phyloP scores from a whole-genome alignment of 1,140 invertebrate genomes.

The Calliopsis andreniformis region DNA sequence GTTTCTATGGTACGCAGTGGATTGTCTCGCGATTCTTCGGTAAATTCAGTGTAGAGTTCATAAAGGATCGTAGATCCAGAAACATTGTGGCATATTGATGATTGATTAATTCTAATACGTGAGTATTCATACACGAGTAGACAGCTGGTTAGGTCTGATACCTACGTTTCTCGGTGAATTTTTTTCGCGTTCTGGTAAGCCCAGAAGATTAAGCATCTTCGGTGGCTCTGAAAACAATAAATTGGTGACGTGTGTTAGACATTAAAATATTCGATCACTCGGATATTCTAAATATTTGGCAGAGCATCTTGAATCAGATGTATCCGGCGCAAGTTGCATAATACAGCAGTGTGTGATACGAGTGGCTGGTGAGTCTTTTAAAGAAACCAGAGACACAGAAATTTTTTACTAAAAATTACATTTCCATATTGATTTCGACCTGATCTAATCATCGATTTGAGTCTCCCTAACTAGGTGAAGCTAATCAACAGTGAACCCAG shows the following conservation, averaged over 20 bases:
- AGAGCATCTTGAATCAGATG: not conserved
- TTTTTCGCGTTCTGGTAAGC: too few species aligned
- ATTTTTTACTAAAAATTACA: not conserved
- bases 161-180: not conserved
- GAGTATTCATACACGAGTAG: too few species aligned
- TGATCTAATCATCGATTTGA: not conserved
- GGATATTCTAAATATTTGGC: not conserved
- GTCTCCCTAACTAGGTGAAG: too few species aligned
- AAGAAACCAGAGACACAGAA: not conserved
- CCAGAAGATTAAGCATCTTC: too few species aligned
- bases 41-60: not conserved
- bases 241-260: too few species aligned
- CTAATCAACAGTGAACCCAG: too few species aligned
- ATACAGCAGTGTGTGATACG: not conserved
- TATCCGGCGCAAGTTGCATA: conserved; percentile 2
- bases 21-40: not conserved
- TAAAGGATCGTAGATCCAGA: not conserved
- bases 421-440: not conserved
- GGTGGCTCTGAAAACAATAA: too few species aligned
- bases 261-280: too few species aligned
- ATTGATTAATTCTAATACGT: too few species aligned
- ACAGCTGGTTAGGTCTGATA: too few species aligned
- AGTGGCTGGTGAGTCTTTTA: not conserved
- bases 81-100: too few species aligned
- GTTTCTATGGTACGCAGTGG: not conserved